A percentile compares a stretch with the other conserved stretches of the same genome.
Evolutionary conservation across 2,797 vertebrate genomes (phyloP).

Genomic region (Buceros bicornis): DNA sequence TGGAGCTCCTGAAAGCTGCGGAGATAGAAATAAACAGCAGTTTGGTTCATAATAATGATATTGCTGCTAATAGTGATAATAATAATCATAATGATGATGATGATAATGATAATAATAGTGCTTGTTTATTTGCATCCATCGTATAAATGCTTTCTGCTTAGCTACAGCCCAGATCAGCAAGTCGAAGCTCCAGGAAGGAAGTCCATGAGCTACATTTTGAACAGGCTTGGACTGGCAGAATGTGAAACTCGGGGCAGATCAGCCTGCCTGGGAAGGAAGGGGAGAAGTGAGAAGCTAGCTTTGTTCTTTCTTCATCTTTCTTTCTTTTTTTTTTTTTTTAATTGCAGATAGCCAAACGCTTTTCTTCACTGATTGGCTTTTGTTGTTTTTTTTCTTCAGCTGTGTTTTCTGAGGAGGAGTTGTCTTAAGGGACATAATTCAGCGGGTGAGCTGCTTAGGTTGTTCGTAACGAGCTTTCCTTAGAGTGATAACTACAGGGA

Average conservation of each 20-base stretch:
- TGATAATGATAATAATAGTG: background rate
- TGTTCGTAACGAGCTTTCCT: background rate
- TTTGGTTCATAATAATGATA: background rate
- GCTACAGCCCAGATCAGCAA: background rate
- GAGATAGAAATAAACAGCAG: background rate
- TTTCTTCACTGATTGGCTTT: background rate
- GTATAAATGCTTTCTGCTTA: background rate
- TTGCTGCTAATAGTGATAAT: background rate
- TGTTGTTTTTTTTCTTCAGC: background rate
- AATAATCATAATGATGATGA: background rate
- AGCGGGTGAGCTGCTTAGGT: background rate
- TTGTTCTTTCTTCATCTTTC: rapidly evolving
- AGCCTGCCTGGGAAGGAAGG: background rate
- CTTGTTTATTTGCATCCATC: background rate
- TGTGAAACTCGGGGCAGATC: background rate
- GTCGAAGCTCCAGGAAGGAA: background rate
- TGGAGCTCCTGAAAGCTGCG: background rate
- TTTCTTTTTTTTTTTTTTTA: background rate
- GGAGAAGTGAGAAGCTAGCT: background rate
- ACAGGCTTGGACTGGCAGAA: background rate
- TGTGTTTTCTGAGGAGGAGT: background rate
- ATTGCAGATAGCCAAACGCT: background rate
- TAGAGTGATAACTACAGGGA: background rate
- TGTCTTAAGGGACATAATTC: background rate
- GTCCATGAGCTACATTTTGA: background rate